These are phyloP conservation scores for Acleris literana DNA, from an alignment of 2,888 invertebrate species.

Conservation along the genomic window DNA sequence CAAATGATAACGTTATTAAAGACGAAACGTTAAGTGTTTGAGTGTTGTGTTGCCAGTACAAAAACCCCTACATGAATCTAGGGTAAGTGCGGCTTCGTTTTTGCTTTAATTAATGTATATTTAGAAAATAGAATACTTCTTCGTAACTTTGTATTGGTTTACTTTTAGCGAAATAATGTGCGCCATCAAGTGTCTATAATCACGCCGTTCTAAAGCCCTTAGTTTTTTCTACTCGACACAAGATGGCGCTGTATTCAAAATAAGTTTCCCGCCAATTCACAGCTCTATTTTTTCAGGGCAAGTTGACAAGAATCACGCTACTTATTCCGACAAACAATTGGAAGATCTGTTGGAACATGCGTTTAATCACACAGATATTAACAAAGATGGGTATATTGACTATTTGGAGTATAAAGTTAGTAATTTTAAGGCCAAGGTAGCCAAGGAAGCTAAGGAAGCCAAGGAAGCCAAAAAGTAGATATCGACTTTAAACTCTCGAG, in stretches of 20 bases:
- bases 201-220: too few relatives aligned
- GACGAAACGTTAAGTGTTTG: constrained; percentile 15
- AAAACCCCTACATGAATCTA: constrained; percentile 52
- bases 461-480: not conserved
- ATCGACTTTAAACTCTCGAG: too few relatives aligned
- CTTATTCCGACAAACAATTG: constrained; percentile 82
- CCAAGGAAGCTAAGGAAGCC: constrained; percentile 26
- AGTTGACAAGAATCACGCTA: constrained; percentile 59
- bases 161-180: too few relatives aligned
- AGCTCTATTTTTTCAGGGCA: constrained; percentile 55
- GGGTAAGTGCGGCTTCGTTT: constrained; percentile 56
- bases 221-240: not conserved
- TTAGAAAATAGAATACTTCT: too few relatives aligned
- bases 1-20: not conserved
- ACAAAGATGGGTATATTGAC: constrained; percentile 90
- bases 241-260: constrained; percentile 3
- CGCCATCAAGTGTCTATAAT: too few relatives aligned
- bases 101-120: not conserved
- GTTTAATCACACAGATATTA: constrained; percentile 85
- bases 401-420: constrained; percentile 83
- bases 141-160: too few relatives aligned
- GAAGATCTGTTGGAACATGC: constrained; percentile 85
- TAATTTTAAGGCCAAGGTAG: constrained; percentile 55
- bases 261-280: not conserved
- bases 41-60: constrained; percentile 35